Percentiles rank a stretch among this genome's conserved stretches.
Evolutionary conservation across 2,888 invertebrate species (phyloP).

Genomic region (Operophtera brumata): DNA sequence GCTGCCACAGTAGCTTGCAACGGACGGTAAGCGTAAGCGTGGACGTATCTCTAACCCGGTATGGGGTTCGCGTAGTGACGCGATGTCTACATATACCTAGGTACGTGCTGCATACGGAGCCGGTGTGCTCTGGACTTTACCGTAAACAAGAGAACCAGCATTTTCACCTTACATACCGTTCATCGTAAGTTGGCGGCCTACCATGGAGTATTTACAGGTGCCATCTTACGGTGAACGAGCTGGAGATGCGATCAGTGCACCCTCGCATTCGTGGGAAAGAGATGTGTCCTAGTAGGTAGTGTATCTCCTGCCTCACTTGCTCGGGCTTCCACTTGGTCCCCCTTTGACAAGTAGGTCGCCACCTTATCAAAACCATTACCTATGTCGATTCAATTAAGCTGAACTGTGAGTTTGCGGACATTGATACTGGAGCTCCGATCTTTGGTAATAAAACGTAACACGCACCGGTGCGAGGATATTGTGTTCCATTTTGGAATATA

Average conservation of each 20-base stretch:
- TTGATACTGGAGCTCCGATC: constrained; percentile 1
- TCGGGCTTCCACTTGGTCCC: neutral
- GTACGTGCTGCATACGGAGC: too few species aligned
- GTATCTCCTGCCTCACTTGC: neutral
- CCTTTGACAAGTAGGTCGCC: constrained; percentile 7
- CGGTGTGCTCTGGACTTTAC: too few species aligned
- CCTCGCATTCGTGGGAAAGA: neutral
- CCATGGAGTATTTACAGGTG: too few species aligned
- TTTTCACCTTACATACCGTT: neutral
- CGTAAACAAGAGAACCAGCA: neutral
- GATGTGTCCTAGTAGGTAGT: neutral
- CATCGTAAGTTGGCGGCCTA: too few species aligned
- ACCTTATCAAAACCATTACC: constrained; percentile 46
- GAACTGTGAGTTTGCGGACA: constrained; percentile 63
- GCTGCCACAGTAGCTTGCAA: too few species aligned
- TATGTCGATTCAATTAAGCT: constrained; percentile 62
- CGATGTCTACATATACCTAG: too few species aligned
- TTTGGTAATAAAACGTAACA: constrained; percentile 10
- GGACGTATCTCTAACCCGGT: too few species aligned
- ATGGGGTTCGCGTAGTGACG: too few species aligned
- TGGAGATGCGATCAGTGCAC: neutral
- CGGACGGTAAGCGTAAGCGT: too few species aligned
- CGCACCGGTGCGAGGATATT: constrained; percentile 5
- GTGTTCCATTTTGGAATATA: constrained; percentile 13
- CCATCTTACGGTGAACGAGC: too few species aligned